phyloP scores from a whole-genome alignment of 2,797 vertebrate species.

The Acrossocheilus wenchowensis region DNA sequence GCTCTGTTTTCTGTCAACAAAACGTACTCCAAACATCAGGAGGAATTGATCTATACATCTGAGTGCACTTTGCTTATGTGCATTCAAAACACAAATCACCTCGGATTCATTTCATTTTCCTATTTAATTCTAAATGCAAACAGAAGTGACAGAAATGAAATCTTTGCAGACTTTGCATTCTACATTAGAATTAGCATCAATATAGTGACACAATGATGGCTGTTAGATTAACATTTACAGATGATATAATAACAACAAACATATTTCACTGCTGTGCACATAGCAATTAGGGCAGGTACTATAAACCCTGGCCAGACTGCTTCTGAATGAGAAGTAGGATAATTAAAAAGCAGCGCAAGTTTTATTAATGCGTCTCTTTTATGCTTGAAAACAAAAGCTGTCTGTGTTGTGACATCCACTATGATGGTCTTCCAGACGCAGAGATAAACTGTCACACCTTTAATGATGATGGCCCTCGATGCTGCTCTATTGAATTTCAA shows the following conservation, averaged over 20 bases:
- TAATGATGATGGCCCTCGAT: conserved; percentile 55
- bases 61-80: not conserved
- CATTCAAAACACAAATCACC: not conserved
- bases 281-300: not conserved
- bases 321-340: not conserved
- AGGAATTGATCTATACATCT: not conserved
- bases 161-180: not conserved
- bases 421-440: conserved; percentile 47
- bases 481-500: conserved; percentile 50
- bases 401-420: conserved; percentile 49
- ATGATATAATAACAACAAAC: conserved; percentile 1
- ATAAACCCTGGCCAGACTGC: conserved; percentile 5
- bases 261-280: not conserved
- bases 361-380: conserved; percentile 42
- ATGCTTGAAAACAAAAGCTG: conserved; percentile 38
- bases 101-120: not conserved
- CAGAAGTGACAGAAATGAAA: not conserved
- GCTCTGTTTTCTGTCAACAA: not conserved
- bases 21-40: not conserved
- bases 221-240: conserved; percentile 12
- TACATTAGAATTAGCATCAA: not conserved
- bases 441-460: conserved; percentile 60
- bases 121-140: not conserved
- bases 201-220: not conserved
- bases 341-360: not conserved